phyloP scores from a whole-genome alignment of 1,140 invertebrate genomes.

The Drosophila kikkawai region DNA sequence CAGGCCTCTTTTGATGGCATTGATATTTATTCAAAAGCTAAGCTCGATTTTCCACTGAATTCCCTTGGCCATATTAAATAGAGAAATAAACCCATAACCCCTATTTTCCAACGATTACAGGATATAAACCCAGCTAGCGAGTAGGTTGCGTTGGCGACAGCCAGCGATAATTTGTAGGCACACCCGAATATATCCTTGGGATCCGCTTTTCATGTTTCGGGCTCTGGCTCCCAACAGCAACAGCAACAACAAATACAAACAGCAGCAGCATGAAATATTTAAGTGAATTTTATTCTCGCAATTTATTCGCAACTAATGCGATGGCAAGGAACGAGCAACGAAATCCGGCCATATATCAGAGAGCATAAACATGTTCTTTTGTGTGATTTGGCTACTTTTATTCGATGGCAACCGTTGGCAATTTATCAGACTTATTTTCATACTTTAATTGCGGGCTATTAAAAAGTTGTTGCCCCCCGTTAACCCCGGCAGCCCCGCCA shows the following conservation, averaged over 20 bases:
- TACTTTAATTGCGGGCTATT: slow-evolving; percentile 72
- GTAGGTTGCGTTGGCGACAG: slow-evolving; percentile 49
- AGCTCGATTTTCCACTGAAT: accelerated
- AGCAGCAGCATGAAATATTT: slow-evolving; percentile 66
- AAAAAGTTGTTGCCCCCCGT: slow-evolving; percentile 76
- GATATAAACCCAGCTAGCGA: slow-evolving; percentile 20
- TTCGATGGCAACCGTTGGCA: slow-evolving; percentile 29
- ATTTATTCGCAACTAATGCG: slow-evolving; percentile 77
- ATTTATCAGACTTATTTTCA: slow-evolving; percentile 54
- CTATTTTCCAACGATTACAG: neutral
- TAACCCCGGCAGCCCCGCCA: slow-evolving; percentile 28
- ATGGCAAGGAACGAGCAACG: slow-evolving; percentile 9
- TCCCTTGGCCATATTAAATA: too few species aligned
- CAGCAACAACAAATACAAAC: neutral
- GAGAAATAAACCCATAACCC: neutral
- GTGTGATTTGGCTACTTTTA: slow-evolving; percentile 59
- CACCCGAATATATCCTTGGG: slow-evolving; percentile 46
- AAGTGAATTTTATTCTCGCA: slow-evolving; percentile 74
- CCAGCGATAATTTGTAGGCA: slow-evolving; percentile 73
- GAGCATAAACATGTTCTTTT: slow-evolving; percentile 68
- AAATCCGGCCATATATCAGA: slow-evolving; percentile 46
- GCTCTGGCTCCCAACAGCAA: slow-evolving; percentile 15
- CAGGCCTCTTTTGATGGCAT: too few species aligned
- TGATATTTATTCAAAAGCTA: neutral
- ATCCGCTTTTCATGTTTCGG: slow-evolving; percentile 58